Evolutionary conservation across 2,113 vertebrate genomes (phyloP).

Genomic region (Zosterops hypoxanthus): DNA sequence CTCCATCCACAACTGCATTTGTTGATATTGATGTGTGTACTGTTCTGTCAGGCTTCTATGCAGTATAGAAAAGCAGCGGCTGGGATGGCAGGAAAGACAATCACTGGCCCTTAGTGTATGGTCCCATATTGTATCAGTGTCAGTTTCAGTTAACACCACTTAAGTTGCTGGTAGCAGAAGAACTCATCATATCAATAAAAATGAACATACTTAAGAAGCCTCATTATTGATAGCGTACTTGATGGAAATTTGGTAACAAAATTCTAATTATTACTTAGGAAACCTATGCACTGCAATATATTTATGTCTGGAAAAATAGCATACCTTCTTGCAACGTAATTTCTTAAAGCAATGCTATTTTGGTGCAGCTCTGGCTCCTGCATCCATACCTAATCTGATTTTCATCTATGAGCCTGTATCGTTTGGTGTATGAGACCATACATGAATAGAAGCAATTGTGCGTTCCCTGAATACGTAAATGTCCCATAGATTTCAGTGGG

Average conservation of each 20-base stretch:
- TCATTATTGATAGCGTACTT: not conserved
- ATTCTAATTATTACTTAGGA: not conserved
- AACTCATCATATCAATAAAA: constrained; percentile 9
- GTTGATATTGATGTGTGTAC: not conserved
- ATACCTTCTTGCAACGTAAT: not conserved
- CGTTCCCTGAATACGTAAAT: not conserved
- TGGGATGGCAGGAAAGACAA: constrained; percentile 23
- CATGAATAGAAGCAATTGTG: constrained; percentile 25
- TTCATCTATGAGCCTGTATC: constrained; percentile 26
- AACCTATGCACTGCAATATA: not conserved
- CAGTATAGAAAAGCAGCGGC: constrained; percentile 35
- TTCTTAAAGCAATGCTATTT: constrained; percentile 29
- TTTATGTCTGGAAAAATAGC: not conserved
- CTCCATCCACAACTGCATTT: constrained; percentile 1
- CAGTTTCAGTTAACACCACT: constrained; percentile 22
- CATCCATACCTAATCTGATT: constrained; percentile 22
- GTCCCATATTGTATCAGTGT: constrained; percentile 25
- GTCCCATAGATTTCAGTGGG: constrained; percentile 3
- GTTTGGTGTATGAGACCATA: constrained; percentile 48
- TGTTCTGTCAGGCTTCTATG: constrained; percentile 26
- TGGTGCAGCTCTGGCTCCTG: not conserved
- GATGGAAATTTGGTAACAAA: constrained; percentile 19
- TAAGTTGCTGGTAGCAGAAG: constrained; percentile 35
- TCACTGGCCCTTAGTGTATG: constrained; percentile 12
- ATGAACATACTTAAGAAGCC: not conserved